Percentiles rank a stretch among this genome's conserved stretches.
phyloP scores from a whole-genome alignment of 2,113 vertebrate species.

The Notarius quadriscutis region DNA sequence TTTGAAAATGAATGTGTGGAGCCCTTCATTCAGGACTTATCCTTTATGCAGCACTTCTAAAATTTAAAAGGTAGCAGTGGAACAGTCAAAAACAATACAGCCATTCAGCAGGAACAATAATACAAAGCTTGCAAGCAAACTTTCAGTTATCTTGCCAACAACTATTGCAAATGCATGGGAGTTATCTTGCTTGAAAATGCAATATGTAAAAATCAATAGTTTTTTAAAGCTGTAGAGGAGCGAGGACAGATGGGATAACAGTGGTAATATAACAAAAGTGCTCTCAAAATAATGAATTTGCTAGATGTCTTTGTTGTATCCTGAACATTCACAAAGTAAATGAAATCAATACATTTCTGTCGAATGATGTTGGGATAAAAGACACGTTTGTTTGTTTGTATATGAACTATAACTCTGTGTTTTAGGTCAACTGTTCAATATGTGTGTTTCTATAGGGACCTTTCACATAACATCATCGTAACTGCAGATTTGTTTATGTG shows the following conservation, averaged over 20 bases:
- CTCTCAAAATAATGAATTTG: neutral
- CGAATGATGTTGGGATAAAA: neutral
- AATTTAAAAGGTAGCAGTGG: neutral
- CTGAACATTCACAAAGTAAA: neutral
- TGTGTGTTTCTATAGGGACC: neutral
- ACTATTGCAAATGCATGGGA: neutral
- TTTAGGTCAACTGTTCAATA: neutral
- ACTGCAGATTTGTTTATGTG: no score
- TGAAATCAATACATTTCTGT: neutral
- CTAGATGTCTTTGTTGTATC: neutral
- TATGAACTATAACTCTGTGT: neutral
- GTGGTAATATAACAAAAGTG: neutral
- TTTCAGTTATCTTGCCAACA: neutral
- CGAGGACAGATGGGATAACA: neutral
- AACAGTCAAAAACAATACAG: neutral
- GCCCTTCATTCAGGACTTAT: neutral
- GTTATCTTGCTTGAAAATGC: neutral
- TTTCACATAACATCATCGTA: no score
- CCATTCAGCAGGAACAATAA: neutral
- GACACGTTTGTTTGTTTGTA: neutral
- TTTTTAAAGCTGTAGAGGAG: neutral
- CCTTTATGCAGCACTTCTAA: neutral
- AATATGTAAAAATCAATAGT: constrained; percentile 5
- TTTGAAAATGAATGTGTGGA: neutral
- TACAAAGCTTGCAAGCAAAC: neutral